phyloP scores from a whole-genome alignment of 2,797 vertebrate species.

The Florisuga fusca region DNA sequence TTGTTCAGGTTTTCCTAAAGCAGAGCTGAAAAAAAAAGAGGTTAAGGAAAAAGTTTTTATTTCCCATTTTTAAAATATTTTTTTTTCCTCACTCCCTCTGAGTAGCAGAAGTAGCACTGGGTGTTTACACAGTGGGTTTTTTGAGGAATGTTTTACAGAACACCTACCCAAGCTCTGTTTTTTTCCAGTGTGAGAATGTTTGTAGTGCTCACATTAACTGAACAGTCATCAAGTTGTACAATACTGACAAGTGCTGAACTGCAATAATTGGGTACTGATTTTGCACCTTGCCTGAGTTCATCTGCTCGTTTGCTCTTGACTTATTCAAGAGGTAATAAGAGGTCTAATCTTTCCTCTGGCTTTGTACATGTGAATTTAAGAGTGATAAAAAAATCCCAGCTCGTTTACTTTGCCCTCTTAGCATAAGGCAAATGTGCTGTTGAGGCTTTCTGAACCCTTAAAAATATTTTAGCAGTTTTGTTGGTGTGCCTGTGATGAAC shows the following conservation, averaged over 20 bases:
- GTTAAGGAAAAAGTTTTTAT: not conserved
- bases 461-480: not conserved
- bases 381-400: not conserved
- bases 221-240: no score
- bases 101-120: not conserved
- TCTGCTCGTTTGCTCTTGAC: not conserved
- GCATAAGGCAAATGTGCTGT: not conserved
- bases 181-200: not conserved
- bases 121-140: fast-evolving
- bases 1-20: not conserved
- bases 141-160: not conserved
- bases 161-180: not conserved
- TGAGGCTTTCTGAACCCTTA: not conserved
- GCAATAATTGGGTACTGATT: not conserved
- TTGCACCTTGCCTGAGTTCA: not conserved
- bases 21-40: not conserved
- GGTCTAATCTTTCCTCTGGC: not conserved
- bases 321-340: not conserved
- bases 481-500: fast-evolving
- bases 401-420: not conserved
- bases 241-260: not conserved
- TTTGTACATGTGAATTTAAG: not conserved
- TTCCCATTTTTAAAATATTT: not conserved
- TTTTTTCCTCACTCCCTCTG: not conserved
- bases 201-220: not conserved